Percentiles rank a stretch among this genome's conserved stretches.
These are phyloP conservation scores for Cynopterus sphinx DNA, from an alignment of 2,797 vertebrate genomes.

Conservation along the genomic window DNA sequence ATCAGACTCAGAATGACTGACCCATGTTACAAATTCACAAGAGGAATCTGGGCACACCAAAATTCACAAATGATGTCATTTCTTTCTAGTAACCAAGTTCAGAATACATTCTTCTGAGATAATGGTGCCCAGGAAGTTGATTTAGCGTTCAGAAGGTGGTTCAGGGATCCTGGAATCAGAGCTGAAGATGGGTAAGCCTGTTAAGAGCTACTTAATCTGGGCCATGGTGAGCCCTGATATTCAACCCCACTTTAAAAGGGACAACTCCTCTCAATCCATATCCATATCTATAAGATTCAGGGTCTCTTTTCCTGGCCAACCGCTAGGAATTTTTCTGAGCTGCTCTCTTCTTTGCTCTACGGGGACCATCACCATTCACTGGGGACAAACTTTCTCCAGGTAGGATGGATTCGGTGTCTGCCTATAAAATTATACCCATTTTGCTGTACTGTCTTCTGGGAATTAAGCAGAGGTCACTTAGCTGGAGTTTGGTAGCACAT, in stretches of 20 bases:
- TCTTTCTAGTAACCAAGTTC: not conserved
- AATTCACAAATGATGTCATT: not conserved
- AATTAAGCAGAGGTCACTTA: not conserved
- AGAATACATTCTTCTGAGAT: not conserved
- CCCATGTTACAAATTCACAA: not conserved
- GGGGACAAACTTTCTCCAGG: not conserved
- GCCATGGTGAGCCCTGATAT: not conserved
- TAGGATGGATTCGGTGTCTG: not conserved
- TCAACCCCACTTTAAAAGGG: not conserved
- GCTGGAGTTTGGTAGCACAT: not conserved
- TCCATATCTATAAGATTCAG: not conserved
- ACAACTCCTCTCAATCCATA: not conserved
- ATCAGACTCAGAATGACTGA: not conserved
- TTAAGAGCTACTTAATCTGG: not conserved
- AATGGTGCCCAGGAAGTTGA: not conserved
- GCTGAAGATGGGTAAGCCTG: not conserved
- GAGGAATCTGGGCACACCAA: not conserved
- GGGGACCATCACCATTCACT: not conserved
- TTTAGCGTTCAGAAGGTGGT: not conserved
- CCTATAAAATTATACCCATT: not conserved
- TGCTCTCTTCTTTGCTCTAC: not conserved
- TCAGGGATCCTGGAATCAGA: not conserved
- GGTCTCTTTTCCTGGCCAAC: not conserved
- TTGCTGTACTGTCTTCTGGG: not conserved
- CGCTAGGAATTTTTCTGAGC: not conserved